Evolutionary conservation across 2,113 vertebrate species (phyloP), one percentile per base, ranked within the genome.

Genomic region (Maccullochella peelii): DNA sequence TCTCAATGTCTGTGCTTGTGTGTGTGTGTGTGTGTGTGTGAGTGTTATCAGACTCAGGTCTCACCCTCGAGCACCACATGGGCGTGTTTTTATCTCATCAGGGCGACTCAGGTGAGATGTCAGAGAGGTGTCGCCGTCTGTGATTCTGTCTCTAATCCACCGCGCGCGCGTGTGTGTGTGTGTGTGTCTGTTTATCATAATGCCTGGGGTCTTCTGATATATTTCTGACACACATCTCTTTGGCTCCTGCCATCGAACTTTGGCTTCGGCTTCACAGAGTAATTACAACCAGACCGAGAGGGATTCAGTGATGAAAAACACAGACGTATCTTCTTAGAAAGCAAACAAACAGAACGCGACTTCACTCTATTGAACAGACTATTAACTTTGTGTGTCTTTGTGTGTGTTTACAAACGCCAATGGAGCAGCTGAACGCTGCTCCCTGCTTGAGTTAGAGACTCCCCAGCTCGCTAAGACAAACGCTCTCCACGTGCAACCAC

Each of bases 391-490:
- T 49, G 69, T 44, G 63, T 47, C 73, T 42, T 9, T 49, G 69
- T 44, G 63, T 47, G 80, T 72, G 66, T 74, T 58, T 33, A 58
- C 68, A n/a, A 23, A 30, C 70, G 50, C 49, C 67, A 82, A 71
- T 78, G 71, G 30, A 80, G 68, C 81, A 69, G 69, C 59, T 72
- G 69, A 84, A 73, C 52, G 8, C 40, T 1, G 84, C 40, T 1
- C 63, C 16, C 68, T 73, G 77, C 77, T 75, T 44, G 42, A 91
- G 54, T 83, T 23, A 42, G 68, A 87, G 85, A 89, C 86, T 89
- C 88, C 80, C 89, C 87, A 86, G 86, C 80, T 88, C 7, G 85
- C 72, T 8, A 65, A 89, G 74, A 86, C 84, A 91, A 76, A 88
- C 79, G 67, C 75, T 55, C 63, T 66, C 65, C 75, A 80, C 15